Evolutionary conservation across 37 sponge, comb jelly and placozoan species (phyloP).

Genomic region (Dysidea cf. avara): DNA sequence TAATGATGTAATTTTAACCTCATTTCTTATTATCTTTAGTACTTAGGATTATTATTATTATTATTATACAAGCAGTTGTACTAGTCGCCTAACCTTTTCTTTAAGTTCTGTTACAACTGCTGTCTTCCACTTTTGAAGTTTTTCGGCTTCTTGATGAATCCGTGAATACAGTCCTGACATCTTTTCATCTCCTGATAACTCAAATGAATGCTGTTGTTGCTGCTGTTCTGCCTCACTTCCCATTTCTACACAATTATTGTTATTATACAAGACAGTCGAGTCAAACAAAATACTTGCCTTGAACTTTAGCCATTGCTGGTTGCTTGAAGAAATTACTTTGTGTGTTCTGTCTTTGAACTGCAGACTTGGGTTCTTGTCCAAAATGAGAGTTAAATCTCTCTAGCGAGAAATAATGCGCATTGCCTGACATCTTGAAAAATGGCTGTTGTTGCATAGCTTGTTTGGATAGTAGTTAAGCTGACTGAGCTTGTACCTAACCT

Average conservation of each 20-base stretch:
- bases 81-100: too few relatives aligned
- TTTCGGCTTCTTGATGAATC: constrained; percentile 92
- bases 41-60: too few relatives aligned
- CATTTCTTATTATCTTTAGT: too few relatives aligned
- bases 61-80: too few relatives aligned
- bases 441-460: too few relatives aligned
- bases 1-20: too few relatives aligned
- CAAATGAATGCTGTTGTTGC: neutral
- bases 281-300: neutral
- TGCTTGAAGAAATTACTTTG: neutral
- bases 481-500: too few relatives aligned
- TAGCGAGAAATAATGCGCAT: too few relatives aligned
- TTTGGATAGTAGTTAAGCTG: too few relatives aligned
- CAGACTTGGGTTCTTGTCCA: neutral
- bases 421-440: too few relatives aligned
- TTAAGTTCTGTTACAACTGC: constrained; percentile 81
- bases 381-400: too few relatives aligned
- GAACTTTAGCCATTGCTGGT: neutral
- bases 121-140: constrained; percentile 92
- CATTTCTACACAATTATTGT: neutral
- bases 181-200: constrained; percentile 19
- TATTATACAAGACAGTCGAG: neutral
- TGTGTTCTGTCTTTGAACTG: neutral
- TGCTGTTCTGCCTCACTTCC: neutral
- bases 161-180: constrained; percentile 68